phyloP scores from a whole-genome alignment of 2,113 vertebrate species.

The Cyphomyrus plagiostoma region DNA sequence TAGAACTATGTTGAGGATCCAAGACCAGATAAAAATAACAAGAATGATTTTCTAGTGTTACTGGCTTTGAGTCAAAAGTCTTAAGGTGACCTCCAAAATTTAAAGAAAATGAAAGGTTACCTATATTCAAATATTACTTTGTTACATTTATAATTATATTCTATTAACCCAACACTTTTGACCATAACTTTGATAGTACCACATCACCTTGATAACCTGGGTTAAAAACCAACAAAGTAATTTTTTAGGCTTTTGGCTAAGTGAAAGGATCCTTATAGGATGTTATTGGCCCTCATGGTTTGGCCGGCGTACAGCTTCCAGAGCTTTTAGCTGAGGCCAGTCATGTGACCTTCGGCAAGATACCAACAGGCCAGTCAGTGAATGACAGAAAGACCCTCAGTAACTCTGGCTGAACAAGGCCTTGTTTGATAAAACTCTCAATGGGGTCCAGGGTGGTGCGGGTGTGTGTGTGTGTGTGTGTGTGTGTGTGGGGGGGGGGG shows the following conservation, averaged over 20 bases:
- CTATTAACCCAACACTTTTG: not conserved
- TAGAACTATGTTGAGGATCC: not conserved
- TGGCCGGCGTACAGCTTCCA: not conserved
- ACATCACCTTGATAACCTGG: not conserved
- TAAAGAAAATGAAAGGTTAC: not conserved
- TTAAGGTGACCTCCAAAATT: not conserved
- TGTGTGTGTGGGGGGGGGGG: not conserved
- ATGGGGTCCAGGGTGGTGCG: not conserved
- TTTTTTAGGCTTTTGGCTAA: not conserved
- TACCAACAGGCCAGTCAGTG: slow-evolving; percentile 21
- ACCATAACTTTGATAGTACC: not conserved
- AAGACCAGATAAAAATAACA: not conserved
- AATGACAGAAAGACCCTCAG: slow-evolving; percentile 33
- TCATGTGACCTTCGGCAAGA: slow-evolving; percentile 19
- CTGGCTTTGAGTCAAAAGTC: not conserved
- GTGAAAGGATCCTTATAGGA: not conserved
- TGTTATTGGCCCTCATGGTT: too few species aligned
- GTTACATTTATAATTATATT: not conserved
- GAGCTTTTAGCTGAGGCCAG: not conserved
- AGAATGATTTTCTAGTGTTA: not conserved
- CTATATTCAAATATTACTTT: not conserved
- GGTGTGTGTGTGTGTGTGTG: not conserved
- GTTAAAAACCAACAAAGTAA: not conserved
- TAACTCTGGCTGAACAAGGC: slow-evolving; percentile 38
- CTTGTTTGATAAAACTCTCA: slow-evolving; percentile 32